Percentiles rank a stretch among this genome's conserved stretches.
These are phyloP conservation scores for Calliopum simillimum DNA, from an alignment of 2,888 invertebrate species.

Conservation along the genomic window DNA sequence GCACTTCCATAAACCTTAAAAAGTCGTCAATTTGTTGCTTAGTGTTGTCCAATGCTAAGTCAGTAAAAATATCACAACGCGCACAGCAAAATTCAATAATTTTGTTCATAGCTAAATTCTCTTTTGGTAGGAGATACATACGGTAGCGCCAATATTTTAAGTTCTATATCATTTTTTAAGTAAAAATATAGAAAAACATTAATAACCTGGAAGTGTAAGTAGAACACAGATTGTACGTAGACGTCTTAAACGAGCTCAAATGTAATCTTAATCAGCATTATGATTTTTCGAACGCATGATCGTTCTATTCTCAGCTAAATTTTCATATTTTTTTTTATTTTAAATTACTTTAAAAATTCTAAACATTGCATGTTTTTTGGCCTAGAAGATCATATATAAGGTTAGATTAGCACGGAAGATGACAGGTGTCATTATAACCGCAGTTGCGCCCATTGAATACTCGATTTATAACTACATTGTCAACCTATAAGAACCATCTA, in stretches of 20 bases:
- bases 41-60: slow-evolving; percentile 69
- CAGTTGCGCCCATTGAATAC: too few relatives aligned
- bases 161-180: slow-evolving; percentile 68
- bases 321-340: not conserved
- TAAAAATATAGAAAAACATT: slow-evolving; percentile 38
- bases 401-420: too few relatives aligned
- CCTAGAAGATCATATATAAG: too few relatives aligned
- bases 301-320: not conserved
- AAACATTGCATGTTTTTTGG: too few relatives aligned
- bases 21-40: slow-evolving; percentile 77
- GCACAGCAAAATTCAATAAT: slow-evolving; percentile 79
- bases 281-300: too few relatives aligned
- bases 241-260: too few relatives aligned
- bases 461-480: too few relatives aligned
- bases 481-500: too few relatives aligned
- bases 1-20: slow-evolving; percentile 84
- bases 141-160: slow-evolving; percentile 93
- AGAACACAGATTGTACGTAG: too few relatives aligned
- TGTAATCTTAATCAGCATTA: too few relatives aligned
- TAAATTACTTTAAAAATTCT: not conserved
- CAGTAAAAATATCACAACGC: slow-evolving; percentile 86
- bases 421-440: too few relatives aligned
- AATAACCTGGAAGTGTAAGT: not conserved
- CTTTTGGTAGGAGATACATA: slow-evolving; percentile 86
- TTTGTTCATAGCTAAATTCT: slow-evolving; percentile 81